Evolutionary conservation across 2,888 invertebrate species (phyloP).

Genomic region (Hemithea aestivaria): DNA sequence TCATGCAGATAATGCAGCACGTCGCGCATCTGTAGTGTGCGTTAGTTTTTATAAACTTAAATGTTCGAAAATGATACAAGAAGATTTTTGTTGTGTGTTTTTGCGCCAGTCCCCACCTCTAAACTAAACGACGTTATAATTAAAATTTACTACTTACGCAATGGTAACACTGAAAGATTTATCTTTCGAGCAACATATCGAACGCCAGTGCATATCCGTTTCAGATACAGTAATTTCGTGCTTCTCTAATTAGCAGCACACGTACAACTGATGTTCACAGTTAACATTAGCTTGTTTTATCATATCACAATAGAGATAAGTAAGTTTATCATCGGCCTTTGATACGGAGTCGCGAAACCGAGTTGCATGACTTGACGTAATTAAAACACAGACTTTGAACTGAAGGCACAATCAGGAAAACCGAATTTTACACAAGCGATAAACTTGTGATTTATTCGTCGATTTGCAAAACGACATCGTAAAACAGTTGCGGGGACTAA

Average conservation of each 20-base stretch:
- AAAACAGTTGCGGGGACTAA: conserved; percentile 26
- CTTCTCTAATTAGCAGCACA: not conserved
- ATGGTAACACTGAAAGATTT: conserved; percentile 14
- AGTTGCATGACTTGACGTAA: conserved; percentile 23
- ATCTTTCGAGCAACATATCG: conserved; percentile 27
- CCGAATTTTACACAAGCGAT: conserved; percentile 25
- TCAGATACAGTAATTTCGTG: not conserved
- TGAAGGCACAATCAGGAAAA: conserved; percentile 26
- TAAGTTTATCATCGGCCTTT: conserved; percentile 19
- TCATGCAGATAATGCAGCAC: too few species aligned
- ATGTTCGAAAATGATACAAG: too few species aligned
- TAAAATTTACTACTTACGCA: conserved; percentile 15
- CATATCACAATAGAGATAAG: conserved; percentile 17
- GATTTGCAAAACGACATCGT: conserved; percentile 25
- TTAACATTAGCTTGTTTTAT: conserved; percentile 16
- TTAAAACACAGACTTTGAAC: conserved; percentile 25
- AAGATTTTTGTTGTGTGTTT: too few species aligned
- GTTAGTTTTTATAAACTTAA: too few species aligned
- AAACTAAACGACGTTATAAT: too few species aligned
- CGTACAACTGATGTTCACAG: conserved; percentile 8
- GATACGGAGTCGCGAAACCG: conserved; percentile 13
- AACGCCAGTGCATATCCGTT: conserved; percentile 32
- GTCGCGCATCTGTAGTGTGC: too few species aligned
- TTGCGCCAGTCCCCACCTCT: too few species aligned
- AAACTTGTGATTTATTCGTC: conserved; percentile 28